Conservation (phyloP, 2,888 invertebrate genomes). For the Antitype chi region DNA sequence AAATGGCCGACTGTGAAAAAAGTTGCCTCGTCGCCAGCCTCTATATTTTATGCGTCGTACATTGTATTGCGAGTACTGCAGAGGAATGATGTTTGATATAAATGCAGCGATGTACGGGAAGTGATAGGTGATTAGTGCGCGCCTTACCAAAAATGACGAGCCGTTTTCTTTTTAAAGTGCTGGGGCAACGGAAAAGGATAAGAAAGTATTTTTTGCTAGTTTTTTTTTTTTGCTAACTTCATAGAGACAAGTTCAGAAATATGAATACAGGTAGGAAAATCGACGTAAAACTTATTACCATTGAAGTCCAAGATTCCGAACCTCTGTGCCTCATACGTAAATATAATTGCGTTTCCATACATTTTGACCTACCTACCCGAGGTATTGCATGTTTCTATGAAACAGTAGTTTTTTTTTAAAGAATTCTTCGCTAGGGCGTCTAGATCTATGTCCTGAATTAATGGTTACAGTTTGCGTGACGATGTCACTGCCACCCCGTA, state of each 20-base stretch:
- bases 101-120: constrained; percentile 42
- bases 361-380: too few relatives aligned
- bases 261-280: not conserved
- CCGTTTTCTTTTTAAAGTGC: constrained; percentile 52
- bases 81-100: constrained; percentile 16
- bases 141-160: constrained; percentile 50
- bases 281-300: too few relatives aligned
- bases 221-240: too few relatives aligned
- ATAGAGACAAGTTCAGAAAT: not conserved
- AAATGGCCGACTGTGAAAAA: constrained; percentile 73
- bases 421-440: too few relatives aligned
- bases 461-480: too few relatives aligned
- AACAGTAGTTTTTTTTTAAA: too few relatives aligned
- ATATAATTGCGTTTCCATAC: too few relatives aligned
- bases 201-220: constrained; percentile 50
- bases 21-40: constrained; percentile 69
- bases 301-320: too few relatives aligned
- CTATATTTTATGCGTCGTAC: constrained; percentile 47
- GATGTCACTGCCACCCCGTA: too few relatives aligned
- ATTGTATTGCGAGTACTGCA: constrained; percentile 24
- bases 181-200: constrained; percentile 38
- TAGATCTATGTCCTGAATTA: too few relatives aligned
- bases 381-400: too few relatives aligned
- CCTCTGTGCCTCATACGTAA: too few relatives aligned
- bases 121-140: constrained; percentile 30